Evolutionary conservation across 2,888 invertebrate genomes (phyloP).

Genomic region (Deroplatys truncata): DNA sequence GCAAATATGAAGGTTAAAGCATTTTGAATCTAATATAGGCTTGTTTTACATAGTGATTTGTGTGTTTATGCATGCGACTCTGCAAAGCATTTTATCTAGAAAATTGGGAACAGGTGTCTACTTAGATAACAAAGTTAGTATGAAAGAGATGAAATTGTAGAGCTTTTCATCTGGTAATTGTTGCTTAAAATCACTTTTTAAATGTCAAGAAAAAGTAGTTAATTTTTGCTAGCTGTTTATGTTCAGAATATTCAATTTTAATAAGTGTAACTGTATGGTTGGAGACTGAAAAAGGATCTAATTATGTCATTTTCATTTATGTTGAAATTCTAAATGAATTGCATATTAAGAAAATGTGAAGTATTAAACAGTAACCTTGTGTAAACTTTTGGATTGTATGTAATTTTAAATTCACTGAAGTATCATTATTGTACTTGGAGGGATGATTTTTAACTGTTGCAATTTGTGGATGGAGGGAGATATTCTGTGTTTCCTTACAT

Average conservation of each 20-base stretch:
- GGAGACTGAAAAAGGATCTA: background rate
- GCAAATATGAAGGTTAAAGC: background rate
- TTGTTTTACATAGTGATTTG: background rate
- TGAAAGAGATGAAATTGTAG: background rate
- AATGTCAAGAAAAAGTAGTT: background rate
- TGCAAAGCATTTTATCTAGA: background rate
- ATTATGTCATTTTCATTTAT: background rate
- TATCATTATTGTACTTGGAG: background rate
- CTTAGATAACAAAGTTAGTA: background rate
- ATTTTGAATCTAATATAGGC: background rate
- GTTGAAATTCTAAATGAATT: background rate
- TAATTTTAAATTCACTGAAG: background rate
- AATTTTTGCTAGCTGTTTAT: background rate
- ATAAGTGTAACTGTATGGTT: background rate
- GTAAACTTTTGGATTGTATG: background rate
- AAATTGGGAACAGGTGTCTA: background rate
- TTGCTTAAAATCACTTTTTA: background rate
- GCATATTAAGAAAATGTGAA: background rate
- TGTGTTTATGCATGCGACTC: background rate
- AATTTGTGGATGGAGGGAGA: background rate
- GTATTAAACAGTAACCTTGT: background rate
- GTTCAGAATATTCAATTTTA: background rate
- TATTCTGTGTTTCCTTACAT: background rate
- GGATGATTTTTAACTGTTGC: background rate
- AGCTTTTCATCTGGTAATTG: background rate